Conservation (phyloP, 2,888 invertebrate genomes). For the Thera britannica region DNA sequence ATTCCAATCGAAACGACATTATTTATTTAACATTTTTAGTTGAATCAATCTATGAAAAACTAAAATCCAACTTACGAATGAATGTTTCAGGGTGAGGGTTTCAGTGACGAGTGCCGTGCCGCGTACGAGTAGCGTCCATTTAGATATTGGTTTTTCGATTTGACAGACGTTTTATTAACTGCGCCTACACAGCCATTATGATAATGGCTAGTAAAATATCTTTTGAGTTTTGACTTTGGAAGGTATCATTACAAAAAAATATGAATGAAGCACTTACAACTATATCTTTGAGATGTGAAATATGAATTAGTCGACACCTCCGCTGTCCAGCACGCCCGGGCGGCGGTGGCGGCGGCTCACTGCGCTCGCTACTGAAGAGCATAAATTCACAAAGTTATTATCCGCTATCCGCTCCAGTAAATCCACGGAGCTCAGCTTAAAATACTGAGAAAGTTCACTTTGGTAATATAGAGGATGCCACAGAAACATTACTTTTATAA, state of each 20-base stretch:
- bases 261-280: no score
- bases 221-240: no score
- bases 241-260: no score
- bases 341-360: neutral
- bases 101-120: neutral
- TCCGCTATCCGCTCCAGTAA: conserved; percentile 42
- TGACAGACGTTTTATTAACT: neutral
- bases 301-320: conserved; percentile 30
- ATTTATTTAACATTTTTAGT: conserved; percentile 25
- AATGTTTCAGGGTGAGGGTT: conserved; percentile 10
- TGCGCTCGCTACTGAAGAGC: conserved; percentile 12
- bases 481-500: conserved; percentile 8
- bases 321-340: conserved; percentile 4
- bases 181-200: no score
- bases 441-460: conserved; percentile 38
- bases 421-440: conserved; percentile 34
- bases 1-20: conserved; percentile 27
- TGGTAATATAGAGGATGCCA: conserved; percentile 2
- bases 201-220: no score
- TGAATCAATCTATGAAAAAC: conserved; percentile 11
- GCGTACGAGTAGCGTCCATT: neutral
- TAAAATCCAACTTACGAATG: conserved; percentile 24
- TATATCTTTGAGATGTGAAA: neutral
- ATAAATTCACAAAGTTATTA: conserved; percentile 44
- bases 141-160: neutral